phyloP scores from a whole-genome alignment of 2,113 vertebrate species.

The Argyrosomus japonicus region DNA sequence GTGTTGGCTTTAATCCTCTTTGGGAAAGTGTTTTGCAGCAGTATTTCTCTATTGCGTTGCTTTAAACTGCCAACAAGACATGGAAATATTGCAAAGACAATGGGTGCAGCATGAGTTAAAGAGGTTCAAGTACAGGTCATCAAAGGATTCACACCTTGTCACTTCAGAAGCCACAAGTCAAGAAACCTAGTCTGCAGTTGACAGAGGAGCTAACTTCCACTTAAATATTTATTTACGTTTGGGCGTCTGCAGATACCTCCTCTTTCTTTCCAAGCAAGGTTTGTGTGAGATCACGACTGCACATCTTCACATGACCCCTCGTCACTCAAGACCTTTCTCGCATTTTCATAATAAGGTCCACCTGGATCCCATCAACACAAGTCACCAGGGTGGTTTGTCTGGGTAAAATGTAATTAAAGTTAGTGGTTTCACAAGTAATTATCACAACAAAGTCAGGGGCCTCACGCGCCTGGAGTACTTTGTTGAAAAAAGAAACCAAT shows the following conservation, averaged over 20 bases:
- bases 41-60: background rate
- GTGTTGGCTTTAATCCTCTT: constrained; percentile 28
- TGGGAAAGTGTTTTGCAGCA: background rate
- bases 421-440: constrained; percentile 65
- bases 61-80: constrained; percentile 16
- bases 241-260: constrained; percentile 27
- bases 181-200: constrained; percentile 49
- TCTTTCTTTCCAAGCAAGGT: constrained; percentile 19
- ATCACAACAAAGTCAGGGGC: constrained; percentile 66
- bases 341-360: constrained; percentile 67
- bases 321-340: constrained; percentile 60
- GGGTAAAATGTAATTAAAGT: constrained; percentile 76
- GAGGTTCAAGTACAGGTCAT: constrained; percentile 53
- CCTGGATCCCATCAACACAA: constrained; percentile 73
- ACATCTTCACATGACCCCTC: constrained; percentile 73
- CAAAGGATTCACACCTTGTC: constrained; percentile 59
- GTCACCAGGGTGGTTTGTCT: constrained; percentile 54
- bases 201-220: constrained; percentile 46
- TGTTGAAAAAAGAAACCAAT: constrained; percentile 61
- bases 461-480: constrained; percentile 38
- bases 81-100: constrained; percentile 22
- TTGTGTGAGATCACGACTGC: constrained; percentile 51
- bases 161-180: constrained; percentile 46
- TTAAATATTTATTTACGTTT: constrained; percentile 76
- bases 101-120: constrained; percentile 15